Evolutionary conservation across 2,113 vertebrate species (phyloP).

Genomic region (Gobius niger): DNA sequence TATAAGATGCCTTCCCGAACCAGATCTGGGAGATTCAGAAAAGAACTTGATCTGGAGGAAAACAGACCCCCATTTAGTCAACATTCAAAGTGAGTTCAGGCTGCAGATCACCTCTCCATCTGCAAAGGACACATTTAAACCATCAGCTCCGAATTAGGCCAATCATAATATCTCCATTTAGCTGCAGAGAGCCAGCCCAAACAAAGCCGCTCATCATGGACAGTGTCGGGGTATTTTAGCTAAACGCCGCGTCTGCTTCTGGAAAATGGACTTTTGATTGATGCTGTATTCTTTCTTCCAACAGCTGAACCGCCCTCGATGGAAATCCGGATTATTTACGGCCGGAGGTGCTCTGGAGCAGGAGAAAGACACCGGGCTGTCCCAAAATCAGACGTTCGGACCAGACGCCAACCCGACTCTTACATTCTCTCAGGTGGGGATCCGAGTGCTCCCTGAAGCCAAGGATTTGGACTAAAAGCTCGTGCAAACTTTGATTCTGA

Average conservation of each 20-base stretch:
- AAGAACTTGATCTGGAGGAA: too few species aligned
- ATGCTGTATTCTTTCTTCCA: constrained; percentile 21
- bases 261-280: constrained; percentile 49
- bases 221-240: background rate
- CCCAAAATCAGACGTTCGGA: constrained; percentile 42
- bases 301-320: background rate
- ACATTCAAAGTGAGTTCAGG: too few species aligned
- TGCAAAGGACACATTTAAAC: background rate
- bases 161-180: constrained; percentile 21
- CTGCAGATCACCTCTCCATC: background rate
- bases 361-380: constrained; percentile 20
- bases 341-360: constrained; percentile 4
- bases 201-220: constrained; percentile 4
- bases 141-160: background rate
- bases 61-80: too few species aligned
- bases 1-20: too few species aligned
- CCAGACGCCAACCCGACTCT: background rate
- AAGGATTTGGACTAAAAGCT: background rate
- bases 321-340: constrained; percentile 46
- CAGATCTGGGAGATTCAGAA: too few species aligned
- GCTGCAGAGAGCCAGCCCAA: background rate
- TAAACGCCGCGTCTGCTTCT: constrained; percentile 17
- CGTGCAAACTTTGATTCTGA: background rate
- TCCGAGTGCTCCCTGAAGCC: constrained; percentile 13
- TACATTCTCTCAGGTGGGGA: background rate